A percentile compares a stretch with the other conserved stretches of the same genome.
These are phyloP conservation scores for Metopolophium dirhodum DNA, from an alignment of 1,140 invertebrate species.

Conservation along the genomic window DNA sequence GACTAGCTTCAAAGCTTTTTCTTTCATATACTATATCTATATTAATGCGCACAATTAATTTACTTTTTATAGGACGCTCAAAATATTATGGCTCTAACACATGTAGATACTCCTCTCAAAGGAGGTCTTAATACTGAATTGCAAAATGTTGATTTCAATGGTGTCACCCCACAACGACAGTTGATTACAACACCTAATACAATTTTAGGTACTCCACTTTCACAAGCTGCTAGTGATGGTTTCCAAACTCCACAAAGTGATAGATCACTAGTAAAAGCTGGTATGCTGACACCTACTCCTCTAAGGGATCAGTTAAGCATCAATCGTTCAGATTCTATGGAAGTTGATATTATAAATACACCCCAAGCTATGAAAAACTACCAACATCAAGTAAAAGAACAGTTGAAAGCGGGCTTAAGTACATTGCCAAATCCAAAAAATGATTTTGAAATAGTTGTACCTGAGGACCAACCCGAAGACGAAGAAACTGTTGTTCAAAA, in stretches of 20 bases:
- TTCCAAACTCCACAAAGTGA: constrained; percentile 58
- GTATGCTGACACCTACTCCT: constrained; percentile 67
- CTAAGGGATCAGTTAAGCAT: constrained; percentile 95
- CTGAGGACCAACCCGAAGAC: constrained; percentile 70
- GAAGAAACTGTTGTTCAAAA: constrained; percentile 63
- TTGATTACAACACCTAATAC: constrained; percentile 91
- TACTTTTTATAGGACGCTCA: constrained; percentile 77
- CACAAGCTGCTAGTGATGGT: constrained; percentile 65
- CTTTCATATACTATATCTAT: neutral
- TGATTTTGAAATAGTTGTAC: constrained; percentile 98
- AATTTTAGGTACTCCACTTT: constrained; percentile 90
- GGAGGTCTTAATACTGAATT: constrained; percentile 94
- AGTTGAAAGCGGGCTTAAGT: constrained; percentile 78
- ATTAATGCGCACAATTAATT: neutral
- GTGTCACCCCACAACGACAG: constrained; percentile 77
- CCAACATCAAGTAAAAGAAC: constrained; percentile 75
- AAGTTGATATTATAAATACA: constrained; percentile 70
- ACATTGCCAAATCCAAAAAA: constrained; percentile 89
- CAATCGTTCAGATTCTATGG: constrained; percentile 83
- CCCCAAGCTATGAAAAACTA: constrained; percentile 69
- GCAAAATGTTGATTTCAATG: constrained; percentile 85
- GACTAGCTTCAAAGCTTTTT: neutral
- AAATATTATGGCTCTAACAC: constrained; percentile 96
- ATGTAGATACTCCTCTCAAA: constrained; percentile 89
- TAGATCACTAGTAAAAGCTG: constrained; percentile 29